A percentile compares a stretch with the other conserved stretches of the same genome.
These are phyloP conservation scores for Drosophila lacteicornis DNA, from an alignment of 1,140 invertebrate species.

Conservation along the genomic window DNA sequence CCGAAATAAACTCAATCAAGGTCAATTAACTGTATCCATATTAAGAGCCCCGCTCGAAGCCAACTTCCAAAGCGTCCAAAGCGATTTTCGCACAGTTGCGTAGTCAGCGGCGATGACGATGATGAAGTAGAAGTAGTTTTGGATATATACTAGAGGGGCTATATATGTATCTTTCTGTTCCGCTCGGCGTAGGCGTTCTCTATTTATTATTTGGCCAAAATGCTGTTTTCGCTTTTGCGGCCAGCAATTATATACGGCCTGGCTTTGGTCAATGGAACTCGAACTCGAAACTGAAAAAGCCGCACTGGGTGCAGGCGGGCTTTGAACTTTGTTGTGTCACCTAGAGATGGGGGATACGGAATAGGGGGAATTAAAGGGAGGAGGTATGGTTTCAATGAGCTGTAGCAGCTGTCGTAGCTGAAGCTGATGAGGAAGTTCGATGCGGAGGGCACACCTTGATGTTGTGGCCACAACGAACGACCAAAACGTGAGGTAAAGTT, in stretches of 20 bases:
- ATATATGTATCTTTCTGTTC: conserved; percentile 40
- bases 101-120: conserved; percentile 47
- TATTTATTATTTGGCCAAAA: conserved; percentile 65
- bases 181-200: conserved; percentile 71
- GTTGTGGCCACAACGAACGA: neutral
- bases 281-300: conserved; percentile 47
- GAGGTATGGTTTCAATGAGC: neutral
- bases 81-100: conserved; percentile 63
- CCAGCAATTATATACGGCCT: conserved; percentile 39
- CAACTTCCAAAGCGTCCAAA: conserved; percentile 43
- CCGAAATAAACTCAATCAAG: conserved; percentile 81
- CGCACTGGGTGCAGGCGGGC: conserved; percentile 48
- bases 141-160: conserved; percentile 17
- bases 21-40: conserved; percentile 85
- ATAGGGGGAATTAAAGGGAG: neutral
- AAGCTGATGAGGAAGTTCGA: conserved; percentile 22
- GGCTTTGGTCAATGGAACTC: conserved; percentile 67
- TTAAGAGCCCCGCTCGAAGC: conserved; percentile 56
- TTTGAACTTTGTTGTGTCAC: conserved; percentile 61
- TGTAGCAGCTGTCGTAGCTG: neutral
- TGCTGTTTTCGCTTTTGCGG: conserved; percentile 61
- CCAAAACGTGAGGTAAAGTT: conserved; percentile 4
- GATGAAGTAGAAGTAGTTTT: conserved; percentile 29
- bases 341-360: conserved; percentile 40
- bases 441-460: conserved; percentile 14